A percentile compares a stretch with the other conserved stretches of the same genome.
Conservation (phyloP, 2,113 vertebrate genomes). For the Strigops habroptila region DNA sequence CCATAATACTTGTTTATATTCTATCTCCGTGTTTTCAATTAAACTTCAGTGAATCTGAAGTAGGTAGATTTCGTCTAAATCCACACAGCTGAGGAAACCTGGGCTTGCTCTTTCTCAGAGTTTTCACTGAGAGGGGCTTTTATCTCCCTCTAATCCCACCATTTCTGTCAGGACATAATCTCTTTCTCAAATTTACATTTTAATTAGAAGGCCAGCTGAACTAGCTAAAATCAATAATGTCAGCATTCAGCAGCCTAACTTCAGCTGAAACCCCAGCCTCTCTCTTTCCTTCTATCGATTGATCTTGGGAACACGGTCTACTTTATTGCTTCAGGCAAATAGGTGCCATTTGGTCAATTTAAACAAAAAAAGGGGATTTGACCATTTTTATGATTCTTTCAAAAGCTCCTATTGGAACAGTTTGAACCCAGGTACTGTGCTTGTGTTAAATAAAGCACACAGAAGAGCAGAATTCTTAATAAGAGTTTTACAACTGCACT, state of each 20-base stretch:
- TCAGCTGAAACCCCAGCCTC: conserved; percentile 73
- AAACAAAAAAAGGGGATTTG: conserved; percentile 73
- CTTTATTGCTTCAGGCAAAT: conserved; percentile 82
- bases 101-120: conserved; percentile 71
- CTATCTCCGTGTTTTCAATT: conserved; percentile 56
- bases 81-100: conserved; percentile 68
- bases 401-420: background rate
- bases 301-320: conserved; percentile 76
- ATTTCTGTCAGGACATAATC: conserved; percentile 97
- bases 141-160: conserved; percentile 92
- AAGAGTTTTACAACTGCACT: background rate
- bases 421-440: background rate
- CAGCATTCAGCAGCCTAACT: conserved; percentile 78
- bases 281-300: conserved; percentile 87
- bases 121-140: conserved; percentile 83
- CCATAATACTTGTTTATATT: conserved; percentile 34
- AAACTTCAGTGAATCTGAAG: conserved; percentile 55
- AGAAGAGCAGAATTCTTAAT: background rate
- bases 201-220: conserved; percentile 99
- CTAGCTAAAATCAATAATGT: conserved; percentile 92
- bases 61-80: conserved; percentile 64
- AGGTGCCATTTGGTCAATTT: conserved; percentile 81
- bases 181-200: conserved; percentile 99
- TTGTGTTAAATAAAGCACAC: background rate
- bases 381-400: conserved; percentile 38